Base-by-base conservation (phyloP, 2,113 vertebrate species). In the Axis porcinus region DNA sequence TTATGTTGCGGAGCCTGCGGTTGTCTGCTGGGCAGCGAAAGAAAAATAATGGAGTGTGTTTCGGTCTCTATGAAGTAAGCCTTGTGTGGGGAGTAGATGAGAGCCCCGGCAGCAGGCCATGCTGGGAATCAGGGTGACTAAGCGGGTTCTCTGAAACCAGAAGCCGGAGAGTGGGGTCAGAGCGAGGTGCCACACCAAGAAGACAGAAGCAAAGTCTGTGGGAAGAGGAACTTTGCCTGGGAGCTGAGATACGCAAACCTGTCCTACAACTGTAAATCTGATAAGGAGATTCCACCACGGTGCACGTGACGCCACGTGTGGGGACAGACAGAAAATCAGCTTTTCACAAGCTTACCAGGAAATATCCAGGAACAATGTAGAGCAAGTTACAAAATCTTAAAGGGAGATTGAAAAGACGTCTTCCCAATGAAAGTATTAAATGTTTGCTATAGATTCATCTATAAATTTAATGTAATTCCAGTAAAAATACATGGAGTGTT, bases 121-220 rank as follows among this genome's bases (percentile, higher is more conserved):
- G n/a, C 81, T 84, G 57, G 33, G 47, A 84, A 54, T 60, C 40
- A 11, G 47, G 90, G 27, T 17, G 83, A 70, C 79, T 30, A 33
- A 88, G 47, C 10, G 50, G 33, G 19, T 93, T 93, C 28, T 76
- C 57, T 74, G 92, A 96, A 78, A 89, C 45, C 21, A 88, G 92
- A 92, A 96, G 54, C 67, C 89, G 89, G 40, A 76, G 33, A 58
- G 79, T 57, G n/a, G 79, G 91, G 90, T 89, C 92, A 87, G 47
- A 67, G 88, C 50, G 55, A 70, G 67, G 78, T 21, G 47, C 15
- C 55, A 27, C 50, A 27, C 58, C 36, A 36, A 45, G 58, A 67
- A 91, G 54, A 94, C 64, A 3, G 43, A 55, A 62, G 36, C 33
- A 3, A 58, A 52, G 64, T n/a, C 95, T 79, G 76, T 94, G 94